These are phyloP conservation scores for Myotis daubentonii DNA, from an alignment of 2,797 vertebrate species.

Conservation along the genomic window DNA sequence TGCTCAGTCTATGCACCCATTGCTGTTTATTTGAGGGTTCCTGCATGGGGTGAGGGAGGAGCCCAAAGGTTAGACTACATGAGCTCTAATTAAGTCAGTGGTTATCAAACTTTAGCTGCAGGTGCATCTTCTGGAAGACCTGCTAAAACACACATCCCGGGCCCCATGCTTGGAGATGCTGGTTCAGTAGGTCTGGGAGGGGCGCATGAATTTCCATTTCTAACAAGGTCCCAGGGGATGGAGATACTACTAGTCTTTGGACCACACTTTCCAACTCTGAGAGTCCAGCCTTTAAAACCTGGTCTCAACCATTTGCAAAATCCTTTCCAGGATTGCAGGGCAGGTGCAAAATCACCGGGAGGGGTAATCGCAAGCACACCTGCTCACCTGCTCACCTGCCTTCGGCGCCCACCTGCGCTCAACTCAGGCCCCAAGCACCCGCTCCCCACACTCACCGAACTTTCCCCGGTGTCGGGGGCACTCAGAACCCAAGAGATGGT, in stretches of 20 bases:
- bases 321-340: background rate
- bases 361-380: too few relatives aligned
- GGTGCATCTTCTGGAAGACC: background rate
- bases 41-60: background rate
- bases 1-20: background rate
- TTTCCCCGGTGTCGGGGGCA: background rate
- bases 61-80: background rate
- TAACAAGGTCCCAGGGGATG: background rate
- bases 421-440: background rate
- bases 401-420: background rate
- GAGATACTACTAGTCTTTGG: background rate
- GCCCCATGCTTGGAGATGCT: background rate
- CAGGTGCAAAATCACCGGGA: background rate
- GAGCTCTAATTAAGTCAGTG: background rate
- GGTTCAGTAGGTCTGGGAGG: background rate
- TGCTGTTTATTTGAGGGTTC: background rate
- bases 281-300: background rate
- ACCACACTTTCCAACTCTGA: background rate
- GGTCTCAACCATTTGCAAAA: background rate
- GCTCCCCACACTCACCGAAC: slow-evolving; percentile 63
- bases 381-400: too few relatives aligned
- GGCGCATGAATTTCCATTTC: background rate
- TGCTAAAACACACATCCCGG: background rate
- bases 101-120: background rate
- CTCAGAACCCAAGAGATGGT: background rate